Evolutionary conservation across 2,113 vertebrate species (phyloP).

Genomic region (Odocoileus hemionus): DNA sequence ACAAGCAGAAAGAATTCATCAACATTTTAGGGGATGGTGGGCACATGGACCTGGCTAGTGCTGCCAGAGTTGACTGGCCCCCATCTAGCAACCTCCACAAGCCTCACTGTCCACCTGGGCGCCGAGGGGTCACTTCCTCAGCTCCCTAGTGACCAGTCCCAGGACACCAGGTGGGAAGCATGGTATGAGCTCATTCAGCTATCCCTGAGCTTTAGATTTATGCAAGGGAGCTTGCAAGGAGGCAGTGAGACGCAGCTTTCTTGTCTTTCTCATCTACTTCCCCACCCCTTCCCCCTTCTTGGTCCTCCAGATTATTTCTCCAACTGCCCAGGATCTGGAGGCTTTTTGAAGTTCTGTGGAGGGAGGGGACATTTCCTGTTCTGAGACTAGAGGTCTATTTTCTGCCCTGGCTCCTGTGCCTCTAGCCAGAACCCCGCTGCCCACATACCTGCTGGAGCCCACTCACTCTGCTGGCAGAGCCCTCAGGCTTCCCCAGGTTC

Average conservation of each 20-base stretch:
- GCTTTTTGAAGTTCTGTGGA: not conserved
- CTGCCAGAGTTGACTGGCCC: not conserved
- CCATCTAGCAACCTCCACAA: accelerated
- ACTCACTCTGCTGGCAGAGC: not conserved
- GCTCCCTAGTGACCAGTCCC: not conserved
- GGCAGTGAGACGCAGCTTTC: not conserved
- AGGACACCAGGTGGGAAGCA: accelerated
- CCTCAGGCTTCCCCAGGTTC: not conserved
- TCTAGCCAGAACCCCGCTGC: not conserved
- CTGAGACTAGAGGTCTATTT: not conserved
- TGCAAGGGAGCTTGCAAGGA: not conserved
- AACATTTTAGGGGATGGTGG: not conserved
- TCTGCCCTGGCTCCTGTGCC: not conserved
- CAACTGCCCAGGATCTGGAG: not conserved
- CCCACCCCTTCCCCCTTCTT: not conserved
- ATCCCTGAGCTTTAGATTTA: not conserved
- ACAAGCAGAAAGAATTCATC: not conserved
- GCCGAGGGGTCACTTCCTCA: accelerated
- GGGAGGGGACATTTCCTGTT: not conserved
- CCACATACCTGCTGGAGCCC: not conserved
- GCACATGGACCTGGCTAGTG: not conserved
- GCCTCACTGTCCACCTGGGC: not conserved
- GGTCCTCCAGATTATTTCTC: not conserved
- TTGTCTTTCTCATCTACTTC: not conserved
- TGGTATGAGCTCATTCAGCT: not conserved